Base-by-base conservation (phyloP, 2,888 invertebrate species). In the Petrolisthes cinctipes region DNA sequence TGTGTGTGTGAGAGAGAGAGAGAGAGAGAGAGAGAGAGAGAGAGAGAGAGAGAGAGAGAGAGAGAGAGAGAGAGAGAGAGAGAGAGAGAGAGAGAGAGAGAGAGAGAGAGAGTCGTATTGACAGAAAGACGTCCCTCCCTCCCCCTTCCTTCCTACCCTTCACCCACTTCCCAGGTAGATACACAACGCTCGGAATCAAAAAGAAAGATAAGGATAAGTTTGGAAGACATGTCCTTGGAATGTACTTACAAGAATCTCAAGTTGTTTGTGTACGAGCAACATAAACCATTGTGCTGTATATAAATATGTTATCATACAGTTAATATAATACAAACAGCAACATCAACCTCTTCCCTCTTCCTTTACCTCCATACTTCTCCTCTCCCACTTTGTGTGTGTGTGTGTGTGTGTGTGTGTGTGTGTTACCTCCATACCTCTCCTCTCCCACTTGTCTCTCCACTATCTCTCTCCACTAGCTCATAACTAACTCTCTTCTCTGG, bases 11-110 rank as follows among this genome's bases (percentile, higher is more conserved):
- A 68, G 9, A 51, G 51, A 68, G 53, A 14, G 7, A 17, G 51
- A 68, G 51, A 68, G 68, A 68, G 20, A 68, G 68, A 76, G n/a
- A 76, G 51, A 76, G 5, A 11, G n/a, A 73, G 73, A n/a, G n/a
- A 73, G 73, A n/a, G 73, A 73, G 73, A n/a, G 75, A 20, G 23
- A 75, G 17, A 20, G 75, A 20, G 75, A 20, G 75, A 20, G 75
- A 75, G 17, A 20, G 75, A 20, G 23, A 75, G 75, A 75, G 75
- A 20, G 17, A 20, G 75, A 20, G 75, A 75, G 75, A 75, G 75
- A 75, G 75, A 75, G 75, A 75, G 75, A 75, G 75, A 75, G 75
- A 75, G 75, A 75, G 75, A 6, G 75, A 6, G 75, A 6, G 14
- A 75, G 5, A 4, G 14, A 75, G 14, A 14, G 75, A 4, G 75